These are phyloP conservation scores for Physocephala rufipes DNA, from an alignment of 2,888 invertebrate genomes.

Conservation along the genomic window DNA sequence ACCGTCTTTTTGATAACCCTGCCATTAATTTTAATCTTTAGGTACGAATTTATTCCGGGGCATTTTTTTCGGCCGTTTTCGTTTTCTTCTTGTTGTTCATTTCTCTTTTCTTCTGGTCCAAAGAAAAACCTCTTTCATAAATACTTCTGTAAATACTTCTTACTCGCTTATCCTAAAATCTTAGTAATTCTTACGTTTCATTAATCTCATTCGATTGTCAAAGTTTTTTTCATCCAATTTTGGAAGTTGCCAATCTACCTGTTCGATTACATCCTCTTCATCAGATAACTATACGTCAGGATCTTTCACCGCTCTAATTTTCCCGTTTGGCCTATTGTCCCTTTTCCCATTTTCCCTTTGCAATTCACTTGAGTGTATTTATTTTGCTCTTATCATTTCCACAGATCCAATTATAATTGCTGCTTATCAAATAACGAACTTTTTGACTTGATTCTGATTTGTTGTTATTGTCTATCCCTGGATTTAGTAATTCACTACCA, in stretches of 20 bases:
- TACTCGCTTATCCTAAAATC: slow-evolving; percentile 5
- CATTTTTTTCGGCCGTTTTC: not conserved
- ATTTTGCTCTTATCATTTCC: slow-evolving; percentile 21
- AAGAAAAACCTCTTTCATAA: not conserved
- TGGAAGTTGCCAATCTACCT: slow-evolving; percentile 5
- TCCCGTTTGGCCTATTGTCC: slow-evolving; percentile 2
- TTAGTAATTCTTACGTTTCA: slow-evolving; percentile 33
- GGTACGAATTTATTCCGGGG: not conserved
- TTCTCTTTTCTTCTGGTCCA: not conserved
- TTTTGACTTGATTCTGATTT: slow-evolving; percentile 41
- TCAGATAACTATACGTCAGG: not conserved
- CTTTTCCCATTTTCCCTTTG: slow-evolving; percentile 1
- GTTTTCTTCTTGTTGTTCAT: not conserved
- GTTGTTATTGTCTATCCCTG: slow-evolving; percentile 45
- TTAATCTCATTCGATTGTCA: slow-evolving; percentile 36
- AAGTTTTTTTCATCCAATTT: slow-evolving; percentile 29
- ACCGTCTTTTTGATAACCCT: slow-evolving; percentile 12
- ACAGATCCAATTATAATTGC: slow-evolving; percentile 34
- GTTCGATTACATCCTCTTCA: not conserved
- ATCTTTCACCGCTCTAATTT: not conserved
- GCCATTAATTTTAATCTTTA: not conserved
- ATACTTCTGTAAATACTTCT: not conserved
- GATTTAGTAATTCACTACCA: slow-evolving; percentile 50
- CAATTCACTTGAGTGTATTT: not conserved
- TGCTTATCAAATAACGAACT: slow-evolving; percentile 37